Evolutionary conservation across 1,140 invertebrate species (phyloP), one percentile per base, ranked within the genome.

Genomic region (Akabosia matsudoensis): DNA sequence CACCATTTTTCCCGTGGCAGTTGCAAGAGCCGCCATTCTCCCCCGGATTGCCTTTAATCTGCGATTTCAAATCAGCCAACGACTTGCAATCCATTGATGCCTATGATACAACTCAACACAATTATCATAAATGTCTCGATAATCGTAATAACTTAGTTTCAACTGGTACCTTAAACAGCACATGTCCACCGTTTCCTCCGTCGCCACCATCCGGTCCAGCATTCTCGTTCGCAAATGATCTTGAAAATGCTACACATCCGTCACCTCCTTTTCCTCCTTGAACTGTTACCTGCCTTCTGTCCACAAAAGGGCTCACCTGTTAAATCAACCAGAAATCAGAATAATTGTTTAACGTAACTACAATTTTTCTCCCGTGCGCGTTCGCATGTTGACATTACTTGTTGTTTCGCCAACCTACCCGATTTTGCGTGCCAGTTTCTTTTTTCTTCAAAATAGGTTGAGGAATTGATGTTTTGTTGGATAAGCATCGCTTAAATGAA

Each of bases 151-250:
- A 26, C 24, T 30, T 14, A 61, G 13, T n/a, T n/a, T n/a, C n/a
- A n/a, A n/a, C 80, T 77, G 22, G 74, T 83, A 91, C 91, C 87
- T 92, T 85, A 82, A 98, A 94, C 70, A 99, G 90, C 1, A 99
- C 92, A 87, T 99, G 97, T 0, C 94, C 97, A n/a, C 97, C 97
- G 83, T 96, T 90, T 0, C 97, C 97, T 14, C 97, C 97, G 86
- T 99, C 94, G 0, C 97, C 97, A 2, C 97, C 97, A 86, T 97
- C 94, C 0, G 97, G 97, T 7, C 97, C 97, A 0, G 93, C 97
- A 76, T 87, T 88, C 79, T 96, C 94, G 82, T 96, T 96, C 22
- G 86, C 86, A 86, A 88, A 95, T 13, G 92, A 82, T 73, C 87
- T 89, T 1, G 94, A 82, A 84, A 99, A 97, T 0, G 93, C 93